A percentile compares a stretch with the other conserved stretches of the same genome.
phyloP scores from a whole-genome alignment of 2,888 invertebrate genomes.

The Heliconius charithonia region DNA sequence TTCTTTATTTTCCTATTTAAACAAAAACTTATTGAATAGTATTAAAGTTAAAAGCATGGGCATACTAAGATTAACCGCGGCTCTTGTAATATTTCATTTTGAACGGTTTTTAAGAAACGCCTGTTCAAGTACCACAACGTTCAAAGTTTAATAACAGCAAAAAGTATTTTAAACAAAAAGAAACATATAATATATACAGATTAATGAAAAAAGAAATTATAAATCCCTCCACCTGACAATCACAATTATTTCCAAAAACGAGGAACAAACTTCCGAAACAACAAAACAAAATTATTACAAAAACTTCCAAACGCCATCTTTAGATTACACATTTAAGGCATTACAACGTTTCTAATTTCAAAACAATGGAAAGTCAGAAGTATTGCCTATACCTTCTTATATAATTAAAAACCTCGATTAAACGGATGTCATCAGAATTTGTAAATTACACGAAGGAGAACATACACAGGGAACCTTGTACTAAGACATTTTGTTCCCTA shows the following conservation, averaged over 20 bases:
- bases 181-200: background rate
- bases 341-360: slow-evolving; percentile 12
- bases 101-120: background rate
- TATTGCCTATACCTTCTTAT: background rate
- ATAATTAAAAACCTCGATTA: background rate
- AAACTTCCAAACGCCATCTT: background rate
- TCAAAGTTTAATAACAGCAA: background rate
- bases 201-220: background rate
- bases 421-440: background rate
- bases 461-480: too few species aligned
- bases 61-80: too few species aligned
- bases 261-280: background rate
- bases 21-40: too few species aligned
- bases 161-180: background rate
- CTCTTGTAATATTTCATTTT: background rate
- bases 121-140: background rate
- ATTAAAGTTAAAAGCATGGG: too few species aligned
- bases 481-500: background rate
- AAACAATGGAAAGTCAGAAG: slow-evolving; percentile 8
- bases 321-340: slow-evolving; percentile 1
- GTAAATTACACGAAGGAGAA: background rate
- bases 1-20: too few species aligned
- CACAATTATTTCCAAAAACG: background rate
- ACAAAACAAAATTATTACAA: slow-evolving; percentile 7
- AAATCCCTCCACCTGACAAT: background rate